Percentiles rank a stretch among this genome's conserved stretches.
Evolutionary conservation across 2,113 vertebrate species (phyloP).

Genomic region (Rousettus leschenaultii): DNA sequence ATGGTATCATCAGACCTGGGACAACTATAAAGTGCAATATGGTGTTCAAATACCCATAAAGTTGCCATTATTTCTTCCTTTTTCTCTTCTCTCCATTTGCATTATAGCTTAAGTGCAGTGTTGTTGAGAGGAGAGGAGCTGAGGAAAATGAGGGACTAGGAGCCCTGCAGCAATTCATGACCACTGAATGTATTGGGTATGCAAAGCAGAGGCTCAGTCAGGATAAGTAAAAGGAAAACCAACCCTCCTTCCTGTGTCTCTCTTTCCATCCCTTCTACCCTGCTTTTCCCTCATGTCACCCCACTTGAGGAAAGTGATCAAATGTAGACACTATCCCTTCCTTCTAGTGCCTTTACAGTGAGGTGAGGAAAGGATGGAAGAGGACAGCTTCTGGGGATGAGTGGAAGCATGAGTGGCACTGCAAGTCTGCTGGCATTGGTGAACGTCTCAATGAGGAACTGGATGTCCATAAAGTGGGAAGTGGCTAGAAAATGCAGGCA

Average conservation of each 20-base stretch:
- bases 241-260: background rate
- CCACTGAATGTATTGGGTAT: background rate
- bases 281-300: background rate
- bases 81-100: background rate
- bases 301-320: background rate
- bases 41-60: background rate
- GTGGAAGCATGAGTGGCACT: background rate
- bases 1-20: background rate
- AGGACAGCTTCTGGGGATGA: background rate
- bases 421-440: accelerated
- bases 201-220: background rate
- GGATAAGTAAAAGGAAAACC: background rate
- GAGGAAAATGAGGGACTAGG: background rate
- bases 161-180: background rate
- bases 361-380: background rate
- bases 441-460: background rate
- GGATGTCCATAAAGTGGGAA: background rate
- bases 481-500: background rate
- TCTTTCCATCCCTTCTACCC: background rate
- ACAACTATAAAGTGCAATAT: accelerated
- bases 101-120: background rate
- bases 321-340: background rate
- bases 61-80: background rate
- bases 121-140: background rate
- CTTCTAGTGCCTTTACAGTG: background rate